Evolutionary conservation across 2,113 vertebrate genomes (phyloP).

Genomic region (Gambusia holbrooki): DNA sequence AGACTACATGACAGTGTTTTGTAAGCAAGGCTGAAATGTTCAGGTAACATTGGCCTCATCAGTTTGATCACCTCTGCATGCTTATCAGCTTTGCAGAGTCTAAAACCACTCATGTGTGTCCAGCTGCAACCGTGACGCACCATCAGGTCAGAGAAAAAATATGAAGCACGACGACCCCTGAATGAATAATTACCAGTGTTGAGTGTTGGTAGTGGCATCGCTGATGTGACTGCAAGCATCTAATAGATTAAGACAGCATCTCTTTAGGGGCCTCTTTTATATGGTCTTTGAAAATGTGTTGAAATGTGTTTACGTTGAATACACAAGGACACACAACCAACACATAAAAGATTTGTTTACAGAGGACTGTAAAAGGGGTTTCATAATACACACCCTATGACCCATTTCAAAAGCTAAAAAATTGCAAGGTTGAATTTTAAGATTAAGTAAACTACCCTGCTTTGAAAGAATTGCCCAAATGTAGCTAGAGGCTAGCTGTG

Average conservation of each 20-base stretch:
- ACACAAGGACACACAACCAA: neutral
- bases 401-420: neutral
- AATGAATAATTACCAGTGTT: conserved; percentile 64
- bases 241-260: conserved; percentile 10
- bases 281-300: neutral
- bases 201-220: conserved; percentile 34
- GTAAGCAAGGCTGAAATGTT: conserved; percentile 24
- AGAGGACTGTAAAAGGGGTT: neutral
- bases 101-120: conserved; percentile 41
- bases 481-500: neutral
- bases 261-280: conserved; percentile 7
- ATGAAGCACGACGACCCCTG: conserved; percentile 48
- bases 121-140: conserved; percentile 47
- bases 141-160: conserved; percentile 19
- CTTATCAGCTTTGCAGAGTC: conserved; percentile 50
- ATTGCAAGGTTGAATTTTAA: neutral
- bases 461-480: neutral
- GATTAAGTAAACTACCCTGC: neutral
- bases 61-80: conserved; percentile 25
- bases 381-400: neutral
- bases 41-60: conserved; percentile 31
- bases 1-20: conserved; percentile 18
- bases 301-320: neutral
- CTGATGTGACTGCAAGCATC: conserved; percentile 52
- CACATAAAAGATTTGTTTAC: neutral